Evolutionary conservation across 2,113 vertebrate species (phyloP).

Genomic region (Isichthys henryi): DNA sequence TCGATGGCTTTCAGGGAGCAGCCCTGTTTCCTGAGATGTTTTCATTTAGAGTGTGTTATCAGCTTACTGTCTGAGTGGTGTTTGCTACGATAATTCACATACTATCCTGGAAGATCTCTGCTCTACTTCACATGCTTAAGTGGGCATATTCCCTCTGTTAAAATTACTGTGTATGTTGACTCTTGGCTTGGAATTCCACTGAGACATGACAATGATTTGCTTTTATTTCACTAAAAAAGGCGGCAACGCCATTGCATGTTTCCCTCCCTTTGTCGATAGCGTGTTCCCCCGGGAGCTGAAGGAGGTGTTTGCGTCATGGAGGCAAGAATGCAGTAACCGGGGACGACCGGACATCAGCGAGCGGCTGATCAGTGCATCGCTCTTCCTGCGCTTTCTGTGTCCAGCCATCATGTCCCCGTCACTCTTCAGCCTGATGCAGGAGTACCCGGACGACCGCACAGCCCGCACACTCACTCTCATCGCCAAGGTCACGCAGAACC

Average conservation of each 20-base stretch:
- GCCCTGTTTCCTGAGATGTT: background rate
- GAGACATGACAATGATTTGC: background rate
- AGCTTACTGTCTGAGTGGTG: background rate
- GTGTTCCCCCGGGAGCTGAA: slow-evolving; percentile 95
- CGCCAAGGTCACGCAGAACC: slow-evolving; percentile 97
- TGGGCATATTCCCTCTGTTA: background rate
- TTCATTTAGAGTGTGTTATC: background rate
- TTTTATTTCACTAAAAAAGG: background rate
- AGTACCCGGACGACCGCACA: slow-evolving; percentile 94
- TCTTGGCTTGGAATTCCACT: background rate
- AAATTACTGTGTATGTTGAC: background rate
- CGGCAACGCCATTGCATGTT: background rate
- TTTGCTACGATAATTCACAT: background rate
- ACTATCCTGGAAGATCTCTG: background rate
- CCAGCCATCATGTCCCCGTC: slow-evolving; percentile 98
- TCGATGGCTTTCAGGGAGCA: background rate
- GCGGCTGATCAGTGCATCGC: slow-evolving; percentile 90
- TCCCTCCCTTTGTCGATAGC: slow-evolving; percentile 47
- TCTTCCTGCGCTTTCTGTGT: slow-evolving; percentile 95
- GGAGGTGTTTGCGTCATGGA: slow-evolving; percentile 95
- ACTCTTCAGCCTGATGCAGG: slow-evolving; percentile 92
- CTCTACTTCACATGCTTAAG: background rate
- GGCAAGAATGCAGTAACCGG: slow-evolving; percentile 89
- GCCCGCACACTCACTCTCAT: slow-evolving; percentile 94
- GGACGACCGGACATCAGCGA: slow-evolving; percentile 96